phyloP scores from a whole-genome alignment of 1,140 invertebrate species.

The Bicyclus anynana region DNA sequence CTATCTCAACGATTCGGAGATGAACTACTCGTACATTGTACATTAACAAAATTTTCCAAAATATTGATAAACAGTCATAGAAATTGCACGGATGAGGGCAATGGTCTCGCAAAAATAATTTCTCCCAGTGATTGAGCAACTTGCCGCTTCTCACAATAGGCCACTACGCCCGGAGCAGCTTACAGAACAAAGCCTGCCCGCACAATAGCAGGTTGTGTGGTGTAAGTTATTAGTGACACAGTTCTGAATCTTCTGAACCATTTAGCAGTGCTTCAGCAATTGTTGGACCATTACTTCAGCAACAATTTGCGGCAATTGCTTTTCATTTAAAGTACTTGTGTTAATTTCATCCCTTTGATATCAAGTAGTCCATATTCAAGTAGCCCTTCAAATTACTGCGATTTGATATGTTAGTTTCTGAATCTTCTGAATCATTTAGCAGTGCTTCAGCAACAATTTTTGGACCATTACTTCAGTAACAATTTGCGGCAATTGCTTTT shows the following conservation, averaged over 20 bases:
- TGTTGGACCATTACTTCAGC: too few species aligned
- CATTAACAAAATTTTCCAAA: too few species aligned
- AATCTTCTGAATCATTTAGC: background rate
- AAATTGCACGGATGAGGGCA: background rate
- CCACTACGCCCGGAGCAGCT: constrained; percentile 5
- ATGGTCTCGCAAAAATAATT: constrained; percentile 1
- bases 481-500: too few species aligned
- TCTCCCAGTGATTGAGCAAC: background rate
- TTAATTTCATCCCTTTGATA: too few species aligned
- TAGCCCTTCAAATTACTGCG: too few species aligned
- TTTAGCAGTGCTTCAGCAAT: background rate
- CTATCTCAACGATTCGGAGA: too few species aligned
- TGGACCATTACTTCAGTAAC: too few species aligned
- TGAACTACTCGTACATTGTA: too few species aligned
- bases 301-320: too few species aligned
- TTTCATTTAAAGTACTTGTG: too few species aligned
- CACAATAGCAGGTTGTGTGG: constrained; percentile 3
- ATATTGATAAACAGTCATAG: background rate
- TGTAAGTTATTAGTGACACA: constrained; percentile 5
- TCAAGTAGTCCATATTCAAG: too few species aligned
- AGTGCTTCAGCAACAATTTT: background rate
- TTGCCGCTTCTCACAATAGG: constrained; percentile 1
- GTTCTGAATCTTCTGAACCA: background rate
- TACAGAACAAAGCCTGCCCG: constrained; percentile 1
- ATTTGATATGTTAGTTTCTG: too few species aligned